Evolutionary conservation across 2,888 invertebrate species (phyloP).

Genomic region (Hydropsyche betteni): DNA sequence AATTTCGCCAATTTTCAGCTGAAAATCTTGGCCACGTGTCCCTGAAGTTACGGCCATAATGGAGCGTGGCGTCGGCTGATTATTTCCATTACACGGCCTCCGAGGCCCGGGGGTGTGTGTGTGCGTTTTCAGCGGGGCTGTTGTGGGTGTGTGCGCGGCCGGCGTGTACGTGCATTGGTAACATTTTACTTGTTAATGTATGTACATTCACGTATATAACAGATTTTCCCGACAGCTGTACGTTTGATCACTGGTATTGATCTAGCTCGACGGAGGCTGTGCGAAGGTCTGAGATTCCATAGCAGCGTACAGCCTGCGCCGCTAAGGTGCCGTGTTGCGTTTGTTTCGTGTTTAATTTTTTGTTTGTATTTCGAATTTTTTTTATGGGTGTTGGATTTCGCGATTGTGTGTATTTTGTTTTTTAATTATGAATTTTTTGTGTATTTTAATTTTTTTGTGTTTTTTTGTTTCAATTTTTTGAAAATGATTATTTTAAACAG

Average conservation of each 20-base stretch:
- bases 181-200: slow-evolving; percentile 8
- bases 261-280: slow-evolving; percentile 24
- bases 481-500: no score
- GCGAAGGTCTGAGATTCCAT: slow-evolving; percentile 28
- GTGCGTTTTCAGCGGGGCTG: no score
- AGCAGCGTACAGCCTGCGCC: neutral
- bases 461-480: no score
- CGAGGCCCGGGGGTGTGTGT: neutral
- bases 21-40: neutral
- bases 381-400: no score
- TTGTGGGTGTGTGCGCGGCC: no score
- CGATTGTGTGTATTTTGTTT: no score
- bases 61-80: neutral
- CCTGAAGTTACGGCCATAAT: neutral
- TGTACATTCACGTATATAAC: neutral
- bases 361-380: neutral
- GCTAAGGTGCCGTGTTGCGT: slow-evolving; percentile 18
- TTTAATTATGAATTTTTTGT: no score
- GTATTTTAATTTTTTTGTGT: no score
- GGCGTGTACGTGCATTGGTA: no score
- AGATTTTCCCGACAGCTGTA: slow-evolving; percentile 35
- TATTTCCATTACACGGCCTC: neutral
- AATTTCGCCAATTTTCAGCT: no score
- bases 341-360: neutral
- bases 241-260: slow-evolving; percentile 38